Base-by-base conservation (phyloP, 35 echinoderm and acorn worm species). In the Apostichopus japonicus region DNA sequence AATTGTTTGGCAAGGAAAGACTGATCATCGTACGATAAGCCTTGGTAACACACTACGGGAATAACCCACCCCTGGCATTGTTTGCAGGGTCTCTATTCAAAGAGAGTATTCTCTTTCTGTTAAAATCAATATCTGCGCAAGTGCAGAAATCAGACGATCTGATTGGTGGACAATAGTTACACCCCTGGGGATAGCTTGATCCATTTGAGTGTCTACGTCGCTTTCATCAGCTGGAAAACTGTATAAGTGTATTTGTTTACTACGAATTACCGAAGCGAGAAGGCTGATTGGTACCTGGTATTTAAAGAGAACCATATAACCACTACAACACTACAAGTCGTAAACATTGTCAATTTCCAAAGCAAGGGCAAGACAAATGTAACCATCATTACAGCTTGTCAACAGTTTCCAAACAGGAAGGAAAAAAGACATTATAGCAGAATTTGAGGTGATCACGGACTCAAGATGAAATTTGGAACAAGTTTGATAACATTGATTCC, bases 91-190 rank as follows among this genome's bases (percentile, higher is more conserved):
- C 71, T 75, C 17, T 6, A 15, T 75, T 19, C 17, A 75, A 19
- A 44, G 33, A 44, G 33, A 44, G 33, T 44, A 44, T 44, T 44
- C 33, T 75, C 17, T 75, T 75, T 6, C 71, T 21, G 71, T 75
- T 75, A 19, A 75, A 84, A 84, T 24, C 56, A 57, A 84, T 56
- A 55, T 16, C 16, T 84, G 81, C 55, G 81, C 81, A 84, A 84
- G 81, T 59, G 17, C 56, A 55, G 54, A 84, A 84, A 22, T 75
- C 55, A 57, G 81, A 84, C 81, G 54, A 84, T 84, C 55, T 84
- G 81, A 84, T 84, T 84, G 81, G 81, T 84, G 17, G 81, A 84
- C 81, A 84, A 84, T 59, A 24, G 81, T 8, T 57, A 84, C 81
- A 58, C 79, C 81, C 56, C 81, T 58, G 71, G 71, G 71, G n/a